Evolutionary conservation across 2,888 invertebrate genomes (phyloP).

Genomic region (Eretmocerus hayati): DNA sequence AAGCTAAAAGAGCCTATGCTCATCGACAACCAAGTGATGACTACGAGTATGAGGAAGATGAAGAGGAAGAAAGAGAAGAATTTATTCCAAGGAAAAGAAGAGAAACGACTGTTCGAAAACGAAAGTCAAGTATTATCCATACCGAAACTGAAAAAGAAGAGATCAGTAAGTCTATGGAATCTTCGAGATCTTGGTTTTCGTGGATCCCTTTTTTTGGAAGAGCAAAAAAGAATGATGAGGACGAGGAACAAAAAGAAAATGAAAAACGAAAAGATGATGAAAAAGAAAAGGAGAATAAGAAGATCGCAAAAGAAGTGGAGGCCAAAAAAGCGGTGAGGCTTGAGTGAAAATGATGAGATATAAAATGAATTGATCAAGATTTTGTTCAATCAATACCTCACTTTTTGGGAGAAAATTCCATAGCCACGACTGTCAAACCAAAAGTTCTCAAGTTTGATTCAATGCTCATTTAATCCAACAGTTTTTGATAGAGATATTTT

Average conservation of each 20-base stretch:
- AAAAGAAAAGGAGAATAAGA: conserved; percentile 26
- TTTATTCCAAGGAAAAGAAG: conserved; percentile 23
- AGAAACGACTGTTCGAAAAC: conserved; percentile 24
- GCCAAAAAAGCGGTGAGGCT: too few species aligned
- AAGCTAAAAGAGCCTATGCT: conserved; percentile 33
- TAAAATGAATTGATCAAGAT: too few species aligned
- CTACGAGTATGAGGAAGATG: conserved; percentile 29
- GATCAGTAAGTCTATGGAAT: conserved; percentile 34
- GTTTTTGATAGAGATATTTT: too few species aligned
- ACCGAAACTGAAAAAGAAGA: conserved; percentile 36
- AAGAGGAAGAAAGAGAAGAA: conserved; percentile 23
- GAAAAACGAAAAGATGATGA: conserved; percentile 31
- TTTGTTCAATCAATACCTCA: too few species aligned
- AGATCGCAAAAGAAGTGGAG: conserved; percentile 24
- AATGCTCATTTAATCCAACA: too few species aligned
- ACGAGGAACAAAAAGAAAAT: conserved; percentile 27
- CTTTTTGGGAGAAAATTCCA: too few species aligned
- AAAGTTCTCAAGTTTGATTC: too few species aligned
- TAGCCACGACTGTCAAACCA: too few species aligned
- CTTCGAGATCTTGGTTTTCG: conserved; percentile 30
- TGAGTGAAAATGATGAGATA: too few species aligned
- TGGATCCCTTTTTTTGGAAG: conserved; percentile 33
- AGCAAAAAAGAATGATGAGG: conserved; percentile 32
- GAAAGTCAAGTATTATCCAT: conserved; percentile 28
- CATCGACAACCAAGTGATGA: conserved; percentile 21